These are phyloP conservation scores for Microcebus murinus DNA, from an alignment of 2,113 vertebrate genomes.

Conservation along the genomic window DNA sequence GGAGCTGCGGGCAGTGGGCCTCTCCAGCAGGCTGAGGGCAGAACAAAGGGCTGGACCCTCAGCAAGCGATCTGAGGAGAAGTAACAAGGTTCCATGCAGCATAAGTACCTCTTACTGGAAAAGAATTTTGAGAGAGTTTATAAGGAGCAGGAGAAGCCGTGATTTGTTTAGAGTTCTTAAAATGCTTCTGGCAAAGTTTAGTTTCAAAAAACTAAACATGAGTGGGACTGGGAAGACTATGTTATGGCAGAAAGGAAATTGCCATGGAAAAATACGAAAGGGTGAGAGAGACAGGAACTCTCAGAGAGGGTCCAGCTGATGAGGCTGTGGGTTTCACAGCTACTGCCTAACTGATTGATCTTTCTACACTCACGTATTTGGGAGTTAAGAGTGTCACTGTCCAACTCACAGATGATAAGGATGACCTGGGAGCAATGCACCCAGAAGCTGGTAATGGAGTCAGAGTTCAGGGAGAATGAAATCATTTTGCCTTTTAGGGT, in stretches of 20 bases:
- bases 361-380: not conserved
- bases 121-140: not conserved
- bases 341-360: not conserved
- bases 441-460: not conserved
- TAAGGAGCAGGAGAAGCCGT: not conserved
- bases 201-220: slow-evolving; percentile 31
- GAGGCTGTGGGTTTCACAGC: not conserved
- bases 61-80: not conserved
- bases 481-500: not conserved
- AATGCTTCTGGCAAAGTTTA: slow-evolving; percentile 43
- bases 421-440: no score
- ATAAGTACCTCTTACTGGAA: not conserved
- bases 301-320: not conserved
- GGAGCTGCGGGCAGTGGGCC: fast-evolving
- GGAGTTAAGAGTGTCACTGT: not conserved
- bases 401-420: not conserved
- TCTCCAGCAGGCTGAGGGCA: not conserved
- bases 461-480: not conserved
- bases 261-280: not conserved
- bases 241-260: not conserved
- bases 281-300: not conserved
- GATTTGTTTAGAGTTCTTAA: slow-evolving; percentile 55
- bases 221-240: not conserved
- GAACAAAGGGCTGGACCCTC: not conserved
- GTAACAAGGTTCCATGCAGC: not conserved